Evolutionary conservation across 2,888 invertebrate species (phyloP).

Genomic region (Lepas anatifera): DNA sequence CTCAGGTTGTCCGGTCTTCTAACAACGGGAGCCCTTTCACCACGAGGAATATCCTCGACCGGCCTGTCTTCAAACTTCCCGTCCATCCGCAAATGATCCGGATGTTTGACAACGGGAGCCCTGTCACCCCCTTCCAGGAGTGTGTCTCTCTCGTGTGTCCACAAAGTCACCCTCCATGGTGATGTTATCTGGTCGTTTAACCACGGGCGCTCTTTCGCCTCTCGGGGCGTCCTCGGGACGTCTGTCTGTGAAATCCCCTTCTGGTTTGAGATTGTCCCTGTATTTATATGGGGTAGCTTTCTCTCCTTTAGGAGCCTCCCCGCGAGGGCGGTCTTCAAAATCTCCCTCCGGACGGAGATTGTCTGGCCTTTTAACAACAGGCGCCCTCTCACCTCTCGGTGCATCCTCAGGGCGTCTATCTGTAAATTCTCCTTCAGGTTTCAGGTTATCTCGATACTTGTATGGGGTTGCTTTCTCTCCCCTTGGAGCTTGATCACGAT

Average conservation of each 20-base stretch:
- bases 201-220: constrained; percentile 14
- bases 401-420: constrained; percentile 20
- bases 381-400: constrained; percentile 1
- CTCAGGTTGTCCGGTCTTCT: constrained; percentile 21
- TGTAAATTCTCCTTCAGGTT: constrained; percentile 41
- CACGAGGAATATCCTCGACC: constrained; percentile 16
- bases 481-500: constrained; percentile 16
- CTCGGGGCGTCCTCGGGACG: not conserved
- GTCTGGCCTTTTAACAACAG: constrained; percentile 28
- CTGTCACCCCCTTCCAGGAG: constrained; percentile 19
- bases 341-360: not conserved
- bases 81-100: constrained; percentile 19
- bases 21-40: constrained; percentile 13
- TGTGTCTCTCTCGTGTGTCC: constrained; percentile 16
- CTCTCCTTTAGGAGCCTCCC: constrained; percentile 21
- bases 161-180: constrained; percentile 19
- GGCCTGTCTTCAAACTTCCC: constrained; percentile 18
- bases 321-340: constrained; percentile 10
- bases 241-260: not conserved
- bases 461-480: constrained; percentile 34
- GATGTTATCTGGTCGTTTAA: constrained; percentile 16
- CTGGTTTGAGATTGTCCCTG: not conserved
- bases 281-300: constrained; percentile 18
- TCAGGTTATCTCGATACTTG: constrained; percentile 50
- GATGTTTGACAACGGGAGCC: constrained; percentile 21